Evolutionary conservation across 2,888 invertebrate species (phyloP).

Genomic region (Volucella bombylans): DNA sequence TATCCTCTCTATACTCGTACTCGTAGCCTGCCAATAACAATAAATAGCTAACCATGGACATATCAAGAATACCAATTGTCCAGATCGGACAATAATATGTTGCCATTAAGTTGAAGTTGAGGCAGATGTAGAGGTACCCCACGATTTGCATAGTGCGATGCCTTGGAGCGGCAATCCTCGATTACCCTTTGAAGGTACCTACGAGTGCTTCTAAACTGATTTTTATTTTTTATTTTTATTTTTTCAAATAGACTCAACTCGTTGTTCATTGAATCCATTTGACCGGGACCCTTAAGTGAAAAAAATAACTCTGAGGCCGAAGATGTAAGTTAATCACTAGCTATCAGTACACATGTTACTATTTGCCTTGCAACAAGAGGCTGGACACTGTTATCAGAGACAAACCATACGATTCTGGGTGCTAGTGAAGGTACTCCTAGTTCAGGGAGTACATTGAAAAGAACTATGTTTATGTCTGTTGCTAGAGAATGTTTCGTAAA

Average conservation of each 20-base stretch:
- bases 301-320: conserved; percentile 60
- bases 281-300: conserved; percentile 53
- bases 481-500: conserved; percentile 2
- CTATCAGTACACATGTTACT: conserved; percentile 48
- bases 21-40: conserved; percentile 47
- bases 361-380: conserved; percentile 24
- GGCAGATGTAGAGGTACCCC: background rate
- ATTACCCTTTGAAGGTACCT: conserved; percentile 58
- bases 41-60: conserved; percentile 57
- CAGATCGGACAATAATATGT: conserved; percentile 48
- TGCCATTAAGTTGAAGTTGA: conserved; percentile 8
- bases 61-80: conserved; percentile 58
- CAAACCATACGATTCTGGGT: background rate
- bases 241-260: no score
- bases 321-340: conserved; percentile 60
- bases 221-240: background rate
- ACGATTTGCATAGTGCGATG: conserved; percentile 65
- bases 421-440: no score
- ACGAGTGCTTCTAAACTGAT: conserved; percentile 15
- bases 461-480: conserved; percentile 8
- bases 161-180: conserved; percentile 52
- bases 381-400: conserved; percentile 30
- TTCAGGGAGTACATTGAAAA: background rate
- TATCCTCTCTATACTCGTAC: conserved; percentile 16
- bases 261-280: conserved; percentile 30